Conservation (phyloP, 2,797 vertebrate genomes). For the Serranus cabrilla region DNA sequence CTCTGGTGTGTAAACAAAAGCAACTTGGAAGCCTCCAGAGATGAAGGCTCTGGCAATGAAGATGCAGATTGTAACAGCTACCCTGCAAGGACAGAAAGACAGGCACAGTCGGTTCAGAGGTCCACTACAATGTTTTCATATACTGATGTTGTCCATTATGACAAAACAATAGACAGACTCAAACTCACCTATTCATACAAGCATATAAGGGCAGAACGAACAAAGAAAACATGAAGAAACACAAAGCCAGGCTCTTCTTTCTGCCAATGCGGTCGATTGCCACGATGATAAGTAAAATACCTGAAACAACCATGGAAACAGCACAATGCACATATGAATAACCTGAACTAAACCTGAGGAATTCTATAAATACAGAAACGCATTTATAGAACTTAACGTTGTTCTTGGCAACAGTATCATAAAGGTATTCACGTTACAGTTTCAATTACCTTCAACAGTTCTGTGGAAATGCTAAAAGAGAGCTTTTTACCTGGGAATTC, state of each 20-base stretch:
- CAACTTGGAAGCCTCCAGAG: slow-evolving; percentile 92
- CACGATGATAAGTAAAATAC: slow-evolving; percentile 88
- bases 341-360: too few species aligned
- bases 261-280: slow-evolving; percentile 91
- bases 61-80: slow-evolving; percentile 89
- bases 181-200: slow-evolving; percentile 90
- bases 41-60: slow-evolving; percentile 94
- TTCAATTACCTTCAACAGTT: slow-evolving; percentile 1
- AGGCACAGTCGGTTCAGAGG: neutral
- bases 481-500: slow-evolving; percentile 91
- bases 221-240: slow-evolving; percentile 89
- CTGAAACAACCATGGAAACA: slow-evolving; percentile 73
- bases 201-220: slow-evolving; percentile 89
- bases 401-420: neutral
- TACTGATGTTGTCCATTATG: neutral
- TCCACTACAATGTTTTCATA: neutral
- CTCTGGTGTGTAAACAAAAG: slow-evolving; percentile 95
- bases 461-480: neutral
- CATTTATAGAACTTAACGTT: too few species aligned
- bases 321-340: too few species aligned
- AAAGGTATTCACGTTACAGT: slow-evolving; percentile 2
- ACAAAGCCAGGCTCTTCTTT: slow-evolving; percentile 93
- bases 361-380: too few species aligned
- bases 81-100: slow-evolving; percentile 58
- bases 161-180: neutral